Evolutionary conservation across 1,140 invertebrate species (phyloP), one percentile per base, ranked within the genome.

Genomic region (Drosophila setifemur): DNA sequence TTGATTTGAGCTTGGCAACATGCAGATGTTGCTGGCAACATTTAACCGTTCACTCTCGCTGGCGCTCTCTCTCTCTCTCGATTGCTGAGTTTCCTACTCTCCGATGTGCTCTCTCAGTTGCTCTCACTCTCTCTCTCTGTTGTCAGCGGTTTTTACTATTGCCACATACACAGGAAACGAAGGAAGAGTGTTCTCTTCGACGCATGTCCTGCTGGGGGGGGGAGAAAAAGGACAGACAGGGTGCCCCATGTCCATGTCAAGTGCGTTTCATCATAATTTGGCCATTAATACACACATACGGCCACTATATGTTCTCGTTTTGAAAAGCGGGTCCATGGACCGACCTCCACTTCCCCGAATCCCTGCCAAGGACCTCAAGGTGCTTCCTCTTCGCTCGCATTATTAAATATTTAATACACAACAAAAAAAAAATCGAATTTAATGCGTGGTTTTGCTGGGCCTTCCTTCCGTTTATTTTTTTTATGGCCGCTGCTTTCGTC

Each of bases 231-330:
- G 18, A 37, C 43, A 21, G 2, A 83, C 81, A 79, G 81, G 79
- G 77, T 82, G 78, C 18, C 31, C 6, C 18, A 1, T 25, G 25
- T 52, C 49, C 52, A 44, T 72, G 79, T 79, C 79, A 86, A 83
- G 79, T 75, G 52, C 44, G 79, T 70, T 85, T 67, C 74, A 85
- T 85, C 81, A 85, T 85, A 86, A 85, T 86, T 85, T 71, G 66
- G 66, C 52, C 54, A 73, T 78, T 79, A 74, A 83, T 74, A 71
- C 70, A 60, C 61, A 60, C 55, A 16, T 42, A 54, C 28, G n/a
- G n/a, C n/a, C n/a, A n/a, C n/a, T n/a, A 42, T 21, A 42, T 33
- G 21, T 40, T 43, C 37, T 28, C 16, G 4, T 2, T 6, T 4
- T 14, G 14, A 16, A 42, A 19, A 49, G 14, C 4, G 31, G 28